Percentiles rank a stretch among this genome's conserved stretches.
Conservation (phyloP, 2,113 vertebrate genomes). For the Poicephalus meyeri region DNA sequence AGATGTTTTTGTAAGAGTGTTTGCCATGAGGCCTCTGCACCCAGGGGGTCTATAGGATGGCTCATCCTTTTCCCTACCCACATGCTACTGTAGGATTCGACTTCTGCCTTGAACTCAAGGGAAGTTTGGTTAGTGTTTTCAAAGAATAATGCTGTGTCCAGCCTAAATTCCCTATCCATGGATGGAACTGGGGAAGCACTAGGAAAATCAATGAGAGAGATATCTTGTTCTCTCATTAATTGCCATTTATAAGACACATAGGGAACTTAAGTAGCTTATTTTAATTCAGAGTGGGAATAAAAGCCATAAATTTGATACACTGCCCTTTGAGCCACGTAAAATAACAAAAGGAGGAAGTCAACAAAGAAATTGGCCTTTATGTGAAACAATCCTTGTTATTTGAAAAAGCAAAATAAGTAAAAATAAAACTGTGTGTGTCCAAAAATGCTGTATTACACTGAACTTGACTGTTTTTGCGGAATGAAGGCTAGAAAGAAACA, state of each 20-base stretch:
- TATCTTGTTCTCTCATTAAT: background rate
- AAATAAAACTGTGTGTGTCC: background rate
- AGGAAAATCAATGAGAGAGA: background rate
- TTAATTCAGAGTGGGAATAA: background rate
- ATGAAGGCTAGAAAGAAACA: background rate
- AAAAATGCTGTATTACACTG: background rate
- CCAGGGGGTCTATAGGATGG: background rate
- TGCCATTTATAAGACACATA: background rate
- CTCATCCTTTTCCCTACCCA: background rate
- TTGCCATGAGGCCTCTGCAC: background rate
- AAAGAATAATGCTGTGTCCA: background rate
- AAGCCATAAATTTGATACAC: background rate
- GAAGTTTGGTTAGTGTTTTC: background rate
- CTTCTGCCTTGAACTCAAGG: background rate
- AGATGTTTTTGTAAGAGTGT: background rate
- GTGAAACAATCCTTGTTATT: background rate
- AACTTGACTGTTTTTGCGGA: background rate
- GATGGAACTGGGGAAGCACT: background rate
- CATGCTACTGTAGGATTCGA: background rate
- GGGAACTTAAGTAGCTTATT: background rate
- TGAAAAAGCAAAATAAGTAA: constrained; percentile 15
- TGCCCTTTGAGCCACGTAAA: background rate
- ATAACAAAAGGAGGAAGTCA: background rate
- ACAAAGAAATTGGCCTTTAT: background rate
- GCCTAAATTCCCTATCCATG: background rate